Evolutionary conservation across 2,113 vertebrate species (phyloP).

Genomic region (Pteropus alecto): DNA sequence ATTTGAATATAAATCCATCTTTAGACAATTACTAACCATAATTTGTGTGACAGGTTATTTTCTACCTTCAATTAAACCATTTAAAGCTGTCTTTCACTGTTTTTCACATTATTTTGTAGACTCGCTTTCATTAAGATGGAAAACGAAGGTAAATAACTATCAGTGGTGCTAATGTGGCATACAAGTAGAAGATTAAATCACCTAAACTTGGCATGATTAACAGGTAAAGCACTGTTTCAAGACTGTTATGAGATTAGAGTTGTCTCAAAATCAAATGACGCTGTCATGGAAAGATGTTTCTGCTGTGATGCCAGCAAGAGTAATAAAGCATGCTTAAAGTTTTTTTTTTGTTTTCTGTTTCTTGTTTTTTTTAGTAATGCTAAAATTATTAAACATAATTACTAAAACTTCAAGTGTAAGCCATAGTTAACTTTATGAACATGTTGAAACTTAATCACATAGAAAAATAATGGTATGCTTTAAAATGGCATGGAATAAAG

Average conservation of each 20-base stretch:
- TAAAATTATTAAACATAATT: not conserved
- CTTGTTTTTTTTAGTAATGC: not conserved
- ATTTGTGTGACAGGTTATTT: constrained; percentile 52
- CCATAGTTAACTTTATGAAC: not conserved
- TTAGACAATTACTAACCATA: constrained; percentile 31
- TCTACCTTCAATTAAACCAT: constrained; percentile 21
- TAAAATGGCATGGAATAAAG: not conserved
- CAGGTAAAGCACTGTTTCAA: not conserved
- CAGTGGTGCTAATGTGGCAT: not conserved
- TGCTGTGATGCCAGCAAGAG: not conserved
- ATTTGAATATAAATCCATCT: constrained; percentile 54
- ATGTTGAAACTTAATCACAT: not conserved
- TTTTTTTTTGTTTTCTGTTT: not conserved
- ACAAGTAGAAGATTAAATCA: not conserved
- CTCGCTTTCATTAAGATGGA: not conserved
- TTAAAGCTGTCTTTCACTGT: not conserved
- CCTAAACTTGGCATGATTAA: not conserved
- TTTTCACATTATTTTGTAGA: not conserved
- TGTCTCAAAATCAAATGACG: not conserved
- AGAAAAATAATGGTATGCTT: not conserved
- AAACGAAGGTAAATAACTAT: not conserved
- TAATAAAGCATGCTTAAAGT: not conserved
- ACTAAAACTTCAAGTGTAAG: not conserved
- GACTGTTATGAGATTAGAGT: not conserved
- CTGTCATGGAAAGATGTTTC: not conserved